Evolutionary conservation across 2,888 invertebrate genomes (phyloP).

Genomic region (Rhamphomyia laevipes): DNA sequence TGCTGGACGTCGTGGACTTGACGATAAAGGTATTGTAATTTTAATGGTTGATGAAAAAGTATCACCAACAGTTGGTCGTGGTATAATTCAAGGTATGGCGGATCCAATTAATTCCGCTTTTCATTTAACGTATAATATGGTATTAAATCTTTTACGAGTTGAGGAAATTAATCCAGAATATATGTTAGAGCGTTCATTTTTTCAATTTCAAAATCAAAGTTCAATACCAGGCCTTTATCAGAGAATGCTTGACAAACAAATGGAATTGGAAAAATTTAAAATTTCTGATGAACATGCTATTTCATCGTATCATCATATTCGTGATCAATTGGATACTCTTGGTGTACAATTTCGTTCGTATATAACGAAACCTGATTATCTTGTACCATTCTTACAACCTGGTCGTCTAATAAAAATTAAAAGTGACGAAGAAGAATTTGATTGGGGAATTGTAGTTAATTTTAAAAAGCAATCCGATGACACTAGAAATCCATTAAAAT

Average conservation of each 20-base stretch:
- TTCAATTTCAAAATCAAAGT: constrained; percentile 97
- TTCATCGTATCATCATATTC: constrained; percentile 72
- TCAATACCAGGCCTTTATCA: constrained; percentile 70
- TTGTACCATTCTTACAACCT: constrained; percentile 88
- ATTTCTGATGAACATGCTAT: constrained; percentile 66
- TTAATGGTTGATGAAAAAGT: constrained; percentile 98
- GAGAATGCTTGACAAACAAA: constrained; percentile 43
- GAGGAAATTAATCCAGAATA: constrained; percentile 99
- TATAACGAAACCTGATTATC: constrained; percentile 74
- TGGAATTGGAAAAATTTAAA: constrained; percentile 48
- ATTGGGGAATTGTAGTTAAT: constrained; percentile 94
- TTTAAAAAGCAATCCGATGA: constrained; percentile 59
- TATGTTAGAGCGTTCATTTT: constrained; percentile 96
- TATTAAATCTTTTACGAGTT: constrained; percentile 86
- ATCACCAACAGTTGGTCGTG: constrained; percentile 60
- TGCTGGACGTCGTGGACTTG: constrained; percentile 92
- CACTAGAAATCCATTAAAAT: constrained; percentile 40
- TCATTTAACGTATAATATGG: constrained; percentile 99
- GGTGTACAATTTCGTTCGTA: constrained; percentile 63
- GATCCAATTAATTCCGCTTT: constrained; percentile 98
- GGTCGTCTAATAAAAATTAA: constrained; percentile 88
- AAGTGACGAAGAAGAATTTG: constrained; percentile 75
- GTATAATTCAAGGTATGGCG: constrained; percentile 77
- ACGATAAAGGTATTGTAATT: constrained; percentile 95
- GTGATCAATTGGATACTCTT: constrained; percentile 65